phyloP scores from a whole-genome alignment of 2,797 vertebrate genomes.

The Sebastes aleutianus region DNA sequence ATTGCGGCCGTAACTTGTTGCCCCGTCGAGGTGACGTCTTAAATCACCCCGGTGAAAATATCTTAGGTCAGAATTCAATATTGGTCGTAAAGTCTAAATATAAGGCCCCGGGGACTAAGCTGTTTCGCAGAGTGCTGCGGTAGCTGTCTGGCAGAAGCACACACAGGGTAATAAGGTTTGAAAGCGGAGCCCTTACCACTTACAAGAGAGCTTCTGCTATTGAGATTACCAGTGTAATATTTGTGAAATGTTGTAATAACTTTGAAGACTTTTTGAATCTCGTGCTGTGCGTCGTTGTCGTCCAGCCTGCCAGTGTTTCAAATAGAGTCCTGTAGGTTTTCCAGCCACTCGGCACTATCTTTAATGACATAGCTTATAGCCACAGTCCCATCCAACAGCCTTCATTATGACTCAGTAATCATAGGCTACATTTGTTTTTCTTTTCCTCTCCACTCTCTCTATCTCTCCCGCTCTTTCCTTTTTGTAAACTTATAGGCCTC shows the following conservation, averaged over 20 bases:
- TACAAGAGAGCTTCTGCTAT: constrained; percentile 19
- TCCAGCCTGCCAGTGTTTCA: constrained; percentile 52
- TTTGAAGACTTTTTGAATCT: constrained; percentile 26
- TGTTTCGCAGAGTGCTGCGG: constrained; percentile 59
- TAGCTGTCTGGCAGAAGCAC: constrained; percentile 53
- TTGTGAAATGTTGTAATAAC: constrained; percentile 26
- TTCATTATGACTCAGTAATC: constrained; percentile 78
- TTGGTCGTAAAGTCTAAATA: constrained; percentile 82
- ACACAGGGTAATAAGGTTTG: constrained; percentile 34
- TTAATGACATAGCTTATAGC: constrained; percentile 74
- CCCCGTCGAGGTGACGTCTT: constrained; percentile 47
- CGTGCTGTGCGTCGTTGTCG: constrained; percentile 26
- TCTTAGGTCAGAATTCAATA: constrained; percentile 75
- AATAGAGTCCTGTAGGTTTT: constrained; percentile 62
- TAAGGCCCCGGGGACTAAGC: constrained; percentile 63
- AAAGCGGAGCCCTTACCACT: constrained; percentile 17
- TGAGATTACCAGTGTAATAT: constrained; percentile 32
- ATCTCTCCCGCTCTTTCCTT: constrained; percentile 24
- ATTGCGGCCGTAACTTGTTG: constrained; percentile 47
- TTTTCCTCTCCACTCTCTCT: constrained; percentile 52
- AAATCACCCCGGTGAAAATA: constrained; percentile 69
- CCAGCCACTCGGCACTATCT: constrained; percentile 51
- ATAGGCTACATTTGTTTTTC: constrained; percentile 73
- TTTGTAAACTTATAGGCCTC: constrained; percentile 40
- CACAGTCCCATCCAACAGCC: constrained; percentile 64